Base-by-base conservation (phyloP, 23 tunicate species). In the Ciona savignyi region DNA sequence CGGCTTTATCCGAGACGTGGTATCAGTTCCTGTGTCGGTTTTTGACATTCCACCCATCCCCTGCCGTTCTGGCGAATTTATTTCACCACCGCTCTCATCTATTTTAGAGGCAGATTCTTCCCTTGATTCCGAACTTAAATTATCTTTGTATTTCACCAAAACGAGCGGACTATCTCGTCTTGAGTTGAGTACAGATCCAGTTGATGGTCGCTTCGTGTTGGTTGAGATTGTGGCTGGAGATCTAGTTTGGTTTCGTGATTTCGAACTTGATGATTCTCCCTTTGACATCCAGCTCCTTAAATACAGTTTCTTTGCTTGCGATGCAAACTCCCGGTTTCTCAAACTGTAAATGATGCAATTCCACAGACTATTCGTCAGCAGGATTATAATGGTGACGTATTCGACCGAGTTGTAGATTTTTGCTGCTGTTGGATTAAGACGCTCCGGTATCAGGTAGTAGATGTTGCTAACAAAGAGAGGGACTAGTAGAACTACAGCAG, bases 341-440 rank as follows among this genome's bases (percentile, higher is more conserved):
- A 72, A 25, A 62, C 77, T 81, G 82, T 87, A 87, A 6, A 87
- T 87, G 69, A 87, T 62, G 33, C 70, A 87, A 67, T 87, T 87
- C 81, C 95, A 87, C 27, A 87, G 69, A 51, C 95, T 87, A 77
- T 87, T 87, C 1, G 75, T 60, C 34, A 68, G 32, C 1, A 87
- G 63, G 30, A 87, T 77, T 0, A 81, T 33, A n/a, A 33, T 71
- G 23, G 78, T 35, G 9, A 87, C 82, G 4, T 70, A 56, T 56
- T 81, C 80, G 2, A 71, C 34, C 3, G 85, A 33, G 25, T 48
- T 27, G 33, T 67, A 80, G 23, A 42, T 22, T 2, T 51, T 49
- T 4, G 81, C 75, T 4, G 81, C 78, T 23, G 32, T 61, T 0
- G 71, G 20, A 66, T 74, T 68, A 2, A 86, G 67, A 63, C 29